Percentiles rank a stretch among this genome's conserved stretches.
Conservation (phyloP, 2,113 vertebrate species). For the Electrona antarctica region DNA sequence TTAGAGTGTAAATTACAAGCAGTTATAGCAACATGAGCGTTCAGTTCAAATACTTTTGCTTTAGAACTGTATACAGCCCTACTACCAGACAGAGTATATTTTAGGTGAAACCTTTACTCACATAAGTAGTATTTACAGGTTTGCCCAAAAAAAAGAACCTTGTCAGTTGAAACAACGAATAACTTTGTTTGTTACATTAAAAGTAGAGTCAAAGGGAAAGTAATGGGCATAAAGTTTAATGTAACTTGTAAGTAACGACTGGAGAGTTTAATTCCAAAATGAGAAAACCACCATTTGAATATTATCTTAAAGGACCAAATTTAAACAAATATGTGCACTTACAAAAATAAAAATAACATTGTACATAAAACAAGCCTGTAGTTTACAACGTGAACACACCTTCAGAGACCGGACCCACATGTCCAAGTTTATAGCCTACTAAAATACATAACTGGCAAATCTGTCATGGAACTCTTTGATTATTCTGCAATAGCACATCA, state of each 20-base stretch:
- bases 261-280: no score
- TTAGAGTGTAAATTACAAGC: slow-evolving; percentile 4
- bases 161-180: slow-evolving; percentile 23
- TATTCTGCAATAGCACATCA: neutral
- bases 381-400: neutral
- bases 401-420: neutral
- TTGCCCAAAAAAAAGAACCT: neutral
- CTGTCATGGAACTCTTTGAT: neutral
- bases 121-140: slow-evolving; percentile 40
- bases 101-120: slow-evolving; percentile 30
- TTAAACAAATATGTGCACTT: no score
- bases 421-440: neutral
- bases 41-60: neutral
- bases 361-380: no score
- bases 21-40: neutral
- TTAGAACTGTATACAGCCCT: neutral
- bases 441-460: neutral
- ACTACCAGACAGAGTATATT: neutral
- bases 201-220: no score
- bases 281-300: no score
- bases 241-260: no score
- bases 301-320: neutral
- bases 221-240: no score
- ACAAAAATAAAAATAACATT: no score
- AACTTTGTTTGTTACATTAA: slow-evolving; percentile 16